Conservation (phyloP, 2,797 vertebrate species). For the Picus viridis region DNA sequence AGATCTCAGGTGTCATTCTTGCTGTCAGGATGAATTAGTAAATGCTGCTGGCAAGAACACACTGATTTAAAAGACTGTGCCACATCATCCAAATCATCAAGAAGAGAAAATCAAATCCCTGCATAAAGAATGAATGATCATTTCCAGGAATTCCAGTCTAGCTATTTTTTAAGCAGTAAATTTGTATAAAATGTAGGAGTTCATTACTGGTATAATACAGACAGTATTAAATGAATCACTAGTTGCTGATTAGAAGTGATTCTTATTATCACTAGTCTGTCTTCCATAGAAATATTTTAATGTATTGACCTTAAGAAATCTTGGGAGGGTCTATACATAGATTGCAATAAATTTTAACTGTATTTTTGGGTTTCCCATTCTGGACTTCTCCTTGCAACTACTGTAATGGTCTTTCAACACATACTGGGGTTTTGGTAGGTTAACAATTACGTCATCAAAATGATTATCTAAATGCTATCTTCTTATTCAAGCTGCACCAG, state of each 20-base stretch:
- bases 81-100: neutral
- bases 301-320: neutral
- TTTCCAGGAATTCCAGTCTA: neutral
- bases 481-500: neutral
- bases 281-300: neutral
- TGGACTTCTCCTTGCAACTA: neutral
- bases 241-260: neutral
- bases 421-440: neutral
- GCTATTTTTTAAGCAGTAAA: neutral
- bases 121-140: neutral
- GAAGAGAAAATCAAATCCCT: neutral
- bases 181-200: neutral
- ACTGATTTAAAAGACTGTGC: neutral
- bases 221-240: neutral
- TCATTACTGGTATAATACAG: neutral
- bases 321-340: neutral
- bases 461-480: neutral
- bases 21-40: neutral
- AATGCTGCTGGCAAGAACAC: neutral
- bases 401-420: neutral
- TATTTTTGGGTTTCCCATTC: constrained; percentile 6
- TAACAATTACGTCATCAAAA: neutral
- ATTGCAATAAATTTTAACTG: neutral
- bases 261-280: neutral
- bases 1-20: neutral